These are phyloP conservation scores for Lepidonotus clava DNA, from an alignment of 2,888 invertebrate genomes.

Conservation along the genomic window DNA sequence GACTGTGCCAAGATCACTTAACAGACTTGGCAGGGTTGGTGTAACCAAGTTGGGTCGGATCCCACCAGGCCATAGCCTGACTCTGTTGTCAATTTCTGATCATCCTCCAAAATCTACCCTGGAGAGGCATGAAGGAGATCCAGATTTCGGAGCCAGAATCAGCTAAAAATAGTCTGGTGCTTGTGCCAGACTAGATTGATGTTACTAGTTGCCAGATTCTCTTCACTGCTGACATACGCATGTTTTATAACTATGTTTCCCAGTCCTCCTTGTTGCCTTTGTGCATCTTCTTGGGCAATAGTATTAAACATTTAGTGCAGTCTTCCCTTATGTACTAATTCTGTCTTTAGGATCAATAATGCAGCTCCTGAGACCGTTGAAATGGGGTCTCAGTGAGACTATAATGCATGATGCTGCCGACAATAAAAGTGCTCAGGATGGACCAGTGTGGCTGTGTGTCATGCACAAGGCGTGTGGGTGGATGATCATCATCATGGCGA, in stretches of 20 bases:
- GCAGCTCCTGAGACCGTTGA: too few relatives aligned
- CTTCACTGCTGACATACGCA: too few relatives aligned
- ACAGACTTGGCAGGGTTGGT: not conserved
- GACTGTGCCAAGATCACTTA: constrained; percentile 6
- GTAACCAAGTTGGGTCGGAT: constrained; percentile 7
- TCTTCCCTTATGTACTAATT: too few relatives aligned
- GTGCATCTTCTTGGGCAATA: too few relatives aligned
- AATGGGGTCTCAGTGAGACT: too few relatives aligned
- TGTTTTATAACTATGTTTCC: too few relatives aligned
- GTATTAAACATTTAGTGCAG: too few relatives aligned
- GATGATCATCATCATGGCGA: not conserved
- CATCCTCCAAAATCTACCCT: not conserved
- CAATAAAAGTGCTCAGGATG: too few relatives aligned
- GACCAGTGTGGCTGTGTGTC: not conserved
- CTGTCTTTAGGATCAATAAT: too few relatives aligned
- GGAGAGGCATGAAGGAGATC: not conserved
- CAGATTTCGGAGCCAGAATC: not conserved
- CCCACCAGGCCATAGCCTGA: not conserved
- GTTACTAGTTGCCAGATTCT: too few relatives aligned
- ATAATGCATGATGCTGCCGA: too few relatives aligned
- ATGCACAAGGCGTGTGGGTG: not conserved
- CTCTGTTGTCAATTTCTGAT: constrained; percentile 12
- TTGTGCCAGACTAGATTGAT: constrained; percentile 10
- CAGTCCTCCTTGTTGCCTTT: too few relatives aligned
- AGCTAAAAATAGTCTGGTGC: not conserved